Percentiles rank a stretch among this genome's conserved stretches.
phyloP scores from a whole-genome alignment of 2,113 vertebrate species.

The Raja brachyura region DNA sequence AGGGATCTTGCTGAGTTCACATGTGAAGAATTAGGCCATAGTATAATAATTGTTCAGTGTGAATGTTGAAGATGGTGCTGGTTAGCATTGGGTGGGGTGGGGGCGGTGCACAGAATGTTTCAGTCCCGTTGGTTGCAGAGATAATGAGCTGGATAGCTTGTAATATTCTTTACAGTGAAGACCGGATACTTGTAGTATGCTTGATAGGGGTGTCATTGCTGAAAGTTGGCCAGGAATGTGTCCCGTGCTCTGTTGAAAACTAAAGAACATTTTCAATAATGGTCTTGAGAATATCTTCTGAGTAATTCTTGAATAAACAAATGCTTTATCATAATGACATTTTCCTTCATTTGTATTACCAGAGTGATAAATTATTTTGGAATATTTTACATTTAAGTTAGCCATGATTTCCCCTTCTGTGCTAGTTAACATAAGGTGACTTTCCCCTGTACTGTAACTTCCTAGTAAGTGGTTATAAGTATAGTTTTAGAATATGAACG shows the following conservation, averaged over 20 bases:
- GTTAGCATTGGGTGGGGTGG: not conserved
- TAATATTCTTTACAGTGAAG: not conserved
- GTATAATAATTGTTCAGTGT: slow-evolving; percentile 24
- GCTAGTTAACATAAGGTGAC: not conserved
- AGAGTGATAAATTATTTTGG: not conserved
- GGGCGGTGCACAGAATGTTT: too few relatives aligned
- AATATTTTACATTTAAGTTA: not conserved
- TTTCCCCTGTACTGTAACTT: not conserved
- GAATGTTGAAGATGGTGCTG: not conserved
- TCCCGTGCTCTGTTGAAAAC: not conserved
- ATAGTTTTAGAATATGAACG: not conserved
- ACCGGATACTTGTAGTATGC: not conserved
- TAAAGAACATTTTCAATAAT: not conserved
- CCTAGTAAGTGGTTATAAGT: not conserved
- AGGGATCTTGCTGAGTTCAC: slow-evolving; percentile 30
- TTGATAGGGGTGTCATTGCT: not conserved
- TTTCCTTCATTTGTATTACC: not conserved
- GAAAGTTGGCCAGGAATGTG: slow-evolving; percentile 20
- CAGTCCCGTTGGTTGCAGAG: not conserved
- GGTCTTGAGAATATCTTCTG: not conserved
- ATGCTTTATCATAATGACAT: not conserved
- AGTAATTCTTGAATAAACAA: not conserved
- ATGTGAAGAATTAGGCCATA: slow-evolving; percentile 31
- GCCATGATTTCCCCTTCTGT: not conserved
- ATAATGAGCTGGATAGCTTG: not conserved